Base-by-base conservation (phyloP, 2,888 invertebrate genomes). In the Torymus aiolomorphi region DNA sequence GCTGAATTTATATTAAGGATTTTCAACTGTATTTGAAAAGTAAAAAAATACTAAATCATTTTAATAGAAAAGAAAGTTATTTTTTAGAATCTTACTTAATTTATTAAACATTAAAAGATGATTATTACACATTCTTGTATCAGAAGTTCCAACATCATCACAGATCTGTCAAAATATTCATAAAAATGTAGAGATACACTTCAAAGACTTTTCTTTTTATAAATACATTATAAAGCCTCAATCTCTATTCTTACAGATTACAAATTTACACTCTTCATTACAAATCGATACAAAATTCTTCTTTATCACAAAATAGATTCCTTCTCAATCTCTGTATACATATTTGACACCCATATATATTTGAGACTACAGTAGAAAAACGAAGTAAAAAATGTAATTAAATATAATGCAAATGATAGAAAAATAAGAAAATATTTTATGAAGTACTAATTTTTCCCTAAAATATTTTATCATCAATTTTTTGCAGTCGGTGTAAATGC, bases 281-380 rank as follows among this genome's bases (percentile, higher is more conserved):
- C 14, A 78, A 74, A 69, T 18, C 56, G 18, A 56, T 76, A 72
- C 52, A 72, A 80, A 75, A 80, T 71, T 71, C n/a, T 14, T 66
- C 16, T 62, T 77, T 80, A 73, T 77, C 77, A 74, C 80, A 80
- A 80, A 80, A 77, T 76, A 80, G 18, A 59, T 77, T 76, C 56
- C 56, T 73, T 79, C 42, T 66, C 14, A 76, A 74, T 56, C 56
- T 49, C 42, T 52, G 5, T 20, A 61, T n/a, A 67, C 49, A 49
- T 62, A 54, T 49, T 31, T 63, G n/a, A 51, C 16, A 59, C 42
- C 20, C 11, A 63, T 31, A 11, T 11, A 14, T 31, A 42, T 51
- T 42, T 18, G 24, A 61, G 65, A 72, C 51, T 79, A 75, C 20
- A 12, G 12, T 12, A 16, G 69, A 62, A 75, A 74, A 67, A 67